Percentiles rank a stretch among this genome's conserved stretches.
These are phyloP conservation scores for Desmophyllum pertusum DNA, from an alignment of 92 coral and sea anemone species.

Conservation along the genomic window DNA sequence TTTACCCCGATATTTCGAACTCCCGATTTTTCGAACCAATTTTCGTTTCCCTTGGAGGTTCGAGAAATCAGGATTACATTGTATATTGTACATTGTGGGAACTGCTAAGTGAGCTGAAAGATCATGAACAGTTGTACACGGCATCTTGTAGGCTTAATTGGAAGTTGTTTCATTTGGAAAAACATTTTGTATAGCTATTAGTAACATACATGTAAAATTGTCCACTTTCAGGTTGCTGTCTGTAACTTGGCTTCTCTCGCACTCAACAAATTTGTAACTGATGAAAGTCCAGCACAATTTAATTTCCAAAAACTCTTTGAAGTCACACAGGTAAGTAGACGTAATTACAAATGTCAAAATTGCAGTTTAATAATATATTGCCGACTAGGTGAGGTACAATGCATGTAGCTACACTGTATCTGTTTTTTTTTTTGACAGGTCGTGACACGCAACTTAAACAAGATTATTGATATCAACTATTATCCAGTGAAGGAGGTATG, in stretches of 20 bases:
- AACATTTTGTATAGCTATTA: neutral
- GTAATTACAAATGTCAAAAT: neutral
- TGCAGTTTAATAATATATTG: too few relatives aligned
- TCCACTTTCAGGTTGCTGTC: conserved; percentile 85
- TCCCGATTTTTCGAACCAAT: too few relatives aligned
- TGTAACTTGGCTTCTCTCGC: conserved; percentile 97
- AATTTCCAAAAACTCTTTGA: conserved; percentile 95
- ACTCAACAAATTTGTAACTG: conserved; percentile 90
- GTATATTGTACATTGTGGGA: too few relatives aligned
- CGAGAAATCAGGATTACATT: too few relatives aligned
- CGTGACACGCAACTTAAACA: conserved; percentile 91
- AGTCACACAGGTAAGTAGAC: conserved; percentile 80
- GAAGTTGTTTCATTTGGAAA: neutral
- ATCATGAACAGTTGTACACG: too few relatives aligned
- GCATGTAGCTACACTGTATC: too few relatives aligned
- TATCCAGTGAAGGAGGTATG: conserved; percentile 96
- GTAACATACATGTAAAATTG: neutral
- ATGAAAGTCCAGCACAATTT: conserved; percentile 69
- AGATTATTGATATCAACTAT: conserved; percentile 92
- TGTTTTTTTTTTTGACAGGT: conserved; percentile 60
- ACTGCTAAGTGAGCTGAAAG: too few relatives aligned
- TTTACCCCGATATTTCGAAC: too few relatives aligned
- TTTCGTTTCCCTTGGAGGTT: too few relatives aligned
- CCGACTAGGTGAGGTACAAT: too few relatives aligned
- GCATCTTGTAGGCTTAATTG: neutral